Percentiles rank a stretch among this genome's conserved stretches.
Evolutionary conservation across 2,113 vertebrate species (phyloP).

Genomic region (Calypte anna): DNA sequence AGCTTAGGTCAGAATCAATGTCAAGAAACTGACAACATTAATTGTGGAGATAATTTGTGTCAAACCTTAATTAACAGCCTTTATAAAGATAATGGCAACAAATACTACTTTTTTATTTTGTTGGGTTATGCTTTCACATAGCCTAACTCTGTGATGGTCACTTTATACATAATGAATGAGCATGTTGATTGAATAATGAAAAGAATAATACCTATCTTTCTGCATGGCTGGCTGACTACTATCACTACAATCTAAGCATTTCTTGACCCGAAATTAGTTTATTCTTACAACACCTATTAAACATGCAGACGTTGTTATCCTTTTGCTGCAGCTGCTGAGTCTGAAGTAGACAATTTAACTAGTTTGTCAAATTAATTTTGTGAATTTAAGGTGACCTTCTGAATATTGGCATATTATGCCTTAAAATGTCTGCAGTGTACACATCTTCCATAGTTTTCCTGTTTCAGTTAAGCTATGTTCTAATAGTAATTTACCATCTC

Average conservation of each 20-base stretch:
- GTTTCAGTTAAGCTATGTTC: background rate
- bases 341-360: background rate
- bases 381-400: background rate
- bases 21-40: constrained; percentile 31
- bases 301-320: background rate
- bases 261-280: background rate
- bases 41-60: constrained; percentile 3
- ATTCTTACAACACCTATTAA: background rate
- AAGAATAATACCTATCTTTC: background rate
- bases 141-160: background rate
- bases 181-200: background rate
- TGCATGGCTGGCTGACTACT: background rate
- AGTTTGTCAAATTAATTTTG: background rate
- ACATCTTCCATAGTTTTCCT: background rate
- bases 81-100: background rate
- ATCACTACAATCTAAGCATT: background rate
- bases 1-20: constrained; percentile 25
- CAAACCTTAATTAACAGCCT: constrained; percentile 34
- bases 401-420: background rate
- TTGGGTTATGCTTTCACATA: background rate
- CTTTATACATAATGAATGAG: background rate
- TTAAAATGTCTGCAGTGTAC: background rate
- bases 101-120: background rate
- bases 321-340: background rate
- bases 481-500: constrained; percentile 4